Conservation (phyloP, 2,113 vertebrate genomes). For the Galemys pyrenaicus region DNA sequence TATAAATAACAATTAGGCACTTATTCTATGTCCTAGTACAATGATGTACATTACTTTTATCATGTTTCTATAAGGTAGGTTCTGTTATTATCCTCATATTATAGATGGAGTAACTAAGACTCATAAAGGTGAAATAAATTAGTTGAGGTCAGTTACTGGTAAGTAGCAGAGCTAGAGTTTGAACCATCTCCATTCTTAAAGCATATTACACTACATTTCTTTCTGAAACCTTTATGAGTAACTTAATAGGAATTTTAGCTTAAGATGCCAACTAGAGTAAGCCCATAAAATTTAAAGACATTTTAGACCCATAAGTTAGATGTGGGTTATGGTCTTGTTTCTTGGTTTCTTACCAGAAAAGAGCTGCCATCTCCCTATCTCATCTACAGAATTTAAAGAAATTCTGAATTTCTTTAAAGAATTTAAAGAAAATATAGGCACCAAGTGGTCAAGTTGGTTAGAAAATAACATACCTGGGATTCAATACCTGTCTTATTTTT, state of each 20-base stretch:
- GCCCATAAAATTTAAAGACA: background rate
- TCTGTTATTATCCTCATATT: background rate
- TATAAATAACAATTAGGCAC: background rate
- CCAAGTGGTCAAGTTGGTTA: background rate
- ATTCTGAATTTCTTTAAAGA: too few species aligned
- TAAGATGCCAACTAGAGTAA: background rate
- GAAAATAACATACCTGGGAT: background rate
- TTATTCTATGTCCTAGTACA: background rate
- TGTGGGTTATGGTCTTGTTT: background rate
- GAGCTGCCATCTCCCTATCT: background rate
- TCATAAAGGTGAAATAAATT: background rate
- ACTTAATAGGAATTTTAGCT: background rate
- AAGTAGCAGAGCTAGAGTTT: background rate
- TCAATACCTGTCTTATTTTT: background rate
- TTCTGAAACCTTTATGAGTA: background rate
- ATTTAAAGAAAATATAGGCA: background rate
- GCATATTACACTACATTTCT: background rate
- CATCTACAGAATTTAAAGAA: background rate
- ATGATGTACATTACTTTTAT: background rate
- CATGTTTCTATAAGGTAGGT: background rate
- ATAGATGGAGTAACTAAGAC: background rate
- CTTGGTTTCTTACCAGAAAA: slow-evolving; percentile 30
- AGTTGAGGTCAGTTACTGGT: background rate
- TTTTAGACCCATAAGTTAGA: background rate
- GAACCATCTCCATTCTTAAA: background rate